A percentile compares a stretch with the other conserved stretches of the same genome.
Conservation (phyloP, 1,140 invertebrate genomes). For the Himalopsyche phryganea region DNA sequence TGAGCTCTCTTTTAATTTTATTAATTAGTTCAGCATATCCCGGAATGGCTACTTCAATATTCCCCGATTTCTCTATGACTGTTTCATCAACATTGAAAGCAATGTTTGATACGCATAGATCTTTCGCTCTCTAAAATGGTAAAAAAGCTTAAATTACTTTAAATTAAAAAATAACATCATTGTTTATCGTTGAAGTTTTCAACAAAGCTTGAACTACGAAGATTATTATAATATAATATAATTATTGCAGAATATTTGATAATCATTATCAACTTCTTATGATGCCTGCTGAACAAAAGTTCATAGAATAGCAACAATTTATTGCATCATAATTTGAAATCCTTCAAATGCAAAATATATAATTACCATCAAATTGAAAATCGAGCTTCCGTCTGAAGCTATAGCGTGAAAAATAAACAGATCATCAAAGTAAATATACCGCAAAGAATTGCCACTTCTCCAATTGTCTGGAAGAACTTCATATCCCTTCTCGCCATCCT, state of each 20-base stretch:
- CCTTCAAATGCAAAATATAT: slow-evolving; percentile 1
- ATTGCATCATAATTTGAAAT: too few relatives aligned
- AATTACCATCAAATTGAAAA: slow-evolving; percentile 65
- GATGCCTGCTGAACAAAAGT: too few relatives aligned
- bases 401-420: slow-evolving; percentile 66
- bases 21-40: slow-evolving; percentile 49
- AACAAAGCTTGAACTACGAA: too few relatives aligned
- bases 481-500: slow-evolving; percentile 57
- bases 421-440: slow-evolving; percentile 62
- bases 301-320: too few relatives aligned
- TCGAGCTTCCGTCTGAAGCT: slow-evolving; percentile 58
- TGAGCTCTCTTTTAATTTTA: slow-evolving; percentile 51
- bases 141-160: slow-evolving; percentile 39
- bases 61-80: slow-evolving; percentile 35
- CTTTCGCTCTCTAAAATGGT: slow-evolving; percentile 40
- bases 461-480: slow-evolving; percentile 68
- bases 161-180: too few relatives aligned
- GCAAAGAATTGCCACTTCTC: slow-evolving; percentile 60
- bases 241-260: too few relatives aligned
- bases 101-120: slow-evolving; percentile 37
- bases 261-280: too few relatives aligned
- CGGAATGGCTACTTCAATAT: slow-evolving; percentile 49
- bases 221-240: too few relatives aligned
- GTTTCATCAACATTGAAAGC: slow-evolving; percentile 27
- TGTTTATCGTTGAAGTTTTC: too few relatives aligned